These are phyloP conservation scores for Empidonax alnorum DNA, from an alignment of 2,113 vertebrate species.

Conservation along the genomic window DNA sequence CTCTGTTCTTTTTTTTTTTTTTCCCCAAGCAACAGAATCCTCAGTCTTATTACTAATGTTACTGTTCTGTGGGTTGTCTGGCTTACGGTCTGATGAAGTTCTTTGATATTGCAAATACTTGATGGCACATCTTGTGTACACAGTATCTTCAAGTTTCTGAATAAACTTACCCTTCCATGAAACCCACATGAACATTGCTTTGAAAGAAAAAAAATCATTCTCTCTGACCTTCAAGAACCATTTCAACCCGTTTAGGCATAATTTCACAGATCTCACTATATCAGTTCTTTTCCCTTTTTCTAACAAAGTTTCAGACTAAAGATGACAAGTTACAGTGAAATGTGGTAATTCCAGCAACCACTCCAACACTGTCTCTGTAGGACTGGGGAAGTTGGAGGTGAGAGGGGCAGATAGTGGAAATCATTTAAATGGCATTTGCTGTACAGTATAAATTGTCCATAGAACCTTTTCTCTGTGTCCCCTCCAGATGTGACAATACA, in stretches of 20 bases:
- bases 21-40: neutral
- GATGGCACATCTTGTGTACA: neutral
- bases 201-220: neutral
- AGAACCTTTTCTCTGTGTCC: neutral
- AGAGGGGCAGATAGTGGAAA: neutral
- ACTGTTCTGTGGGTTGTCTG: neutral
- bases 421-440: neutral
- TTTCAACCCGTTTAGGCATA: neutral
- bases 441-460: neutral
- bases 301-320: neutral
- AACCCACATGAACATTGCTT: neutral
- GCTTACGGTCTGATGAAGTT: neutral
- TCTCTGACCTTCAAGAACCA: neutral
- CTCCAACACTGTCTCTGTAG: neutral
- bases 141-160: neutral
- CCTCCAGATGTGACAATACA: neutral
- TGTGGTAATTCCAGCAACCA: neutral
- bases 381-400: neutral
- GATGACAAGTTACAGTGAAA: neutral
- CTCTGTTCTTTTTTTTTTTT: neutral
- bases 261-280: neutral
- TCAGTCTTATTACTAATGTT: neutral
- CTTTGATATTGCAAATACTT: neutral
- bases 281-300: neutral
- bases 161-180: neutral